These are phyloP conservation scores for Drosophila nigrodunni DNA, from an alignment of 1,140 invertebrate species.

Conservation along the genomic window DNA sequence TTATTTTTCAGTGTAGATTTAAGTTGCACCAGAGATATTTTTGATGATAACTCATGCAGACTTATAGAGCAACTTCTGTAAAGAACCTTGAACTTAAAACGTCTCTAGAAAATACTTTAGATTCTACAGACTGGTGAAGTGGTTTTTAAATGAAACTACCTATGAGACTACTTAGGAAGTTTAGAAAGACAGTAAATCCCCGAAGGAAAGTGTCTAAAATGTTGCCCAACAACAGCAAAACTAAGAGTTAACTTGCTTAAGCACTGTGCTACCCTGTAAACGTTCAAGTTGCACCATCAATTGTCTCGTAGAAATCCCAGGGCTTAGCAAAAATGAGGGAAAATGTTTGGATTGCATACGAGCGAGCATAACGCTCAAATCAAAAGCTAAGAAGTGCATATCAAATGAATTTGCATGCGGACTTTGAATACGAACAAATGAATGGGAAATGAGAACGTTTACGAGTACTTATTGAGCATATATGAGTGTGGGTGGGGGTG, in stretches of 20 bases:
- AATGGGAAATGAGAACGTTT: constrained; percentile 17
- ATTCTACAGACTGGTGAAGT: background rate
- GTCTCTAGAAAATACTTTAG: too few relatives aligned
- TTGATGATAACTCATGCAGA: too few relatives aligned
- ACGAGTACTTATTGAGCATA: constrained; percentile 18
- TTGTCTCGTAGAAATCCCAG: background rate
- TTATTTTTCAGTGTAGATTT: too few relatives aligned
- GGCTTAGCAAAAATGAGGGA: constrained; percentile 9
- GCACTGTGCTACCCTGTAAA: background rate
- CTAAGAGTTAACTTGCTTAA: background rate
- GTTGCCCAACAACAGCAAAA: background rate
- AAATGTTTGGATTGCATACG: too few relatives aligned
- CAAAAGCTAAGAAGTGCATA: constrained; percentile 23
- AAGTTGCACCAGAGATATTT: too few relatives aligned
- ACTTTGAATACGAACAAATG: background rate
- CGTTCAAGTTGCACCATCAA: background rate
- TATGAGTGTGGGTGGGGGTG: background rate
- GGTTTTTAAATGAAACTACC: background rate
- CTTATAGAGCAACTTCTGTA: too few relatives aligned
- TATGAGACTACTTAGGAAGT: too few relatives aligned
- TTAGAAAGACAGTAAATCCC: too few relatives aligned
- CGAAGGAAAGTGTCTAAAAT: too few relatives aligned
- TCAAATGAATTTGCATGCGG: constrained; percentile 28
- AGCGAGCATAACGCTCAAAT: background rate
- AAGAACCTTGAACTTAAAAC: too few relatives aligned